phyloP scores from a whole-genome alignment of 2,797 vertebrate species.

The Eulemur mongoz region DNA sequence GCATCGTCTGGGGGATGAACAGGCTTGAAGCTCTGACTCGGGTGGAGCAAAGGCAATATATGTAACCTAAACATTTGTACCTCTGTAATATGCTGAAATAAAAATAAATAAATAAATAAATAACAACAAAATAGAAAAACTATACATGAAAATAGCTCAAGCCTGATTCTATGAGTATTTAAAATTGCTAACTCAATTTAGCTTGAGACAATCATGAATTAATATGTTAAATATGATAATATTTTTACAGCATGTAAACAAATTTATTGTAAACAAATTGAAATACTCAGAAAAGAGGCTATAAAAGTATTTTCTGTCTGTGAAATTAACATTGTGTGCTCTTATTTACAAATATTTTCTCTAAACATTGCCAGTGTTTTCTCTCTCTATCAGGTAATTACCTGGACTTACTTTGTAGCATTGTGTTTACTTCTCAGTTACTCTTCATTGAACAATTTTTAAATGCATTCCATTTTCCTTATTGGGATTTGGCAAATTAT shows the following conservation, averaged over 20 bases:
- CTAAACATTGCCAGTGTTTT: background rate
- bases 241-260: background rate
- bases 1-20: no score
- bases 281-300: background rate
- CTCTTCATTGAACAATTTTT: slow-evolving; percentile 54
- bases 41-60: no score
- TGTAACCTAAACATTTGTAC: no score
- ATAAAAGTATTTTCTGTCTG: background rate
- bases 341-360: background rate
- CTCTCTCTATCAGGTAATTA: slow-evolving; percentile 31
- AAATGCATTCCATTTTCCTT: slow-evolving; percentile 53
- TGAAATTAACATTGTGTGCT: background rate
- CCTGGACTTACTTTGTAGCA: background rate
- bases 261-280: background rate
- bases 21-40: no score
- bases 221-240: background rate
- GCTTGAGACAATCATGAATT: background rate
- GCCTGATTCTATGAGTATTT: background rate
- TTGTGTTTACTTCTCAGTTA: slow-evolving; percentile 24
- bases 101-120: no score
- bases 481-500: slow-evolving; percentile 62
- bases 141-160: background rate
- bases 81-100: no score
- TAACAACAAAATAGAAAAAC: no score
- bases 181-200: background rate